Evolutionary conservation across 2,888 invertebrate genomes (phyloP), one percentile per base, ranked within the genome.

Genomic region (Ectobius pallidus): DNA sequence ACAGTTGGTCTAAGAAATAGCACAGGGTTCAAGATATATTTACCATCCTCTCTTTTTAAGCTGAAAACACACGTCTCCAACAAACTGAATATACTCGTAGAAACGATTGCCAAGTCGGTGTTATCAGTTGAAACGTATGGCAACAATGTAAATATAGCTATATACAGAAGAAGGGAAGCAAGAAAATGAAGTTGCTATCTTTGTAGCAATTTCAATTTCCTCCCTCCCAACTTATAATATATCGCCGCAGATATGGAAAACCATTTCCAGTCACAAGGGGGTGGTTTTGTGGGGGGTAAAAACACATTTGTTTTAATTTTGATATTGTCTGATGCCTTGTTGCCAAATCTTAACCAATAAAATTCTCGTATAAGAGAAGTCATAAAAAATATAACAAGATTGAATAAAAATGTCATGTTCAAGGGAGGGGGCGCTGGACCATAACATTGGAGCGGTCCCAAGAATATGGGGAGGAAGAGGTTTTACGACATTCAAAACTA

Each of bases 371-470:
- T 63, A 20, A 16, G 20, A 14, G 11, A 22, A n/a, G 25, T 42
- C 63, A 63, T 63, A 63, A n/a, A 63, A 63, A 63, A 42, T 42
- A 63, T 42, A 63, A 63, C 63, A 63, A 42, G 63, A 63, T 63
- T 63, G 63, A 63, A 63, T 63, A 63, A 42, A 63, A 63, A 42
- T 42, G 42, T 63, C 42, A 42, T 22, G 46, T 4, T 46, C 7
- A 9, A 11, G 52, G 52, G 52, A 1, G 20, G 52, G 46, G 46
- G 7, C 52, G 25, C 52, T 22, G 52, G 52, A 52, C 52, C 52
- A 52, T 52, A 52, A 52, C 25, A 52, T 52, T 52, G 52, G 52
- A 25, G 6, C 39, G 6, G 7, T 39, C 39, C n/a, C n/a, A n/a
- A n/a, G n/a, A 52, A 22, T 22, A 52, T 25, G 9, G 20, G 52